A percentile compares a stretch with the other conserved stretches of the same genome.
phyloP scores from a whole-genome alignment of 2,797 vertebrate species.

The Alfaro cultratus region DNA sequence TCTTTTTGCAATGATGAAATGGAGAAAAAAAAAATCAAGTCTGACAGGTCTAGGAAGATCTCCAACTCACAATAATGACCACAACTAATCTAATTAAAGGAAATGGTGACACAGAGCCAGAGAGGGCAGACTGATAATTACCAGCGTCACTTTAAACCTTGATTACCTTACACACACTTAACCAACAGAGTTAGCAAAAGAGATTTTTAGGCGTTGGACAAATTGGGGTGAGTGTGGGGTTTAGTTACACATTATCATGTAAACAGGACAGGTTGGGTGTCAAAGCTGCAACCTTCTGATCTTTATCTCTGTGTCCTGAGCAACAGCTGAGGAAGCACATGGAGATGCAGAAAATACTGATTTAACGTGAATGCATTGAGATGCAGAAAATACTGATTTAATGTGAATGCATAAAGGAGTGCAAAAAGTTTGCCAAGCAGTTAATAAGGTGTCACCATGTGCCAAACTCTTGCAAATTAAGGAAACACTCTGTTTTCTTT shows the following conservation, averaged over 20 bases:
- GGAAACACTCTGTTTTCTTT: not conserved
- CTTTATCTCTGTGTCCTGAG: not conserved
- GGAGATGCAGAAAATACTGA: not conserved
- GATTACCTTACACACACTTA: not conserved
- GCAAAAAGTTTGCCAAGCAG: not conserved
- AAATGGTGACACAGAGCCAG: not conserved
- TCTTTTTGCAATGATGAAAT: not conserved
- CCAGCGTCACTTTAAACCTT: not conserved
- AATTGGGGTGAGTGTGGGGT: not conserved
- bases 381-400: not conserved
- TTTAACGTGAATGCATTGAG: not conserved
- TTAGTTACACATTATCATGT: not conserved
- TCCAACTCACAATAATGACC: not conserved
- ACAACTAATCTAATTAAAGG: too few species aligned
- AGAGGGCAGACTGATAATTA: not conserved
- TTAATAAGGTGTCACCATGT: not conserved
- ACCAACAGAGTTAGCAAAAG: not conserved
- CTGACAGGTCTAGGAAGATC: not conserved
- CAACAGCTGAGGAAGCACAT: not conserved
- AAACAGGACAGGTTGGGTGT: constrained; percentile 1
- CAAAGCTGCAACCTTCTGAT: not conserved
- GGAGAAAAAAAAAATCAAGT: not conserved
- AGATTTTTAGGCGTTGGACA: not conserved
- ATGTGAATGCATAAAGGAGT: not conserved
- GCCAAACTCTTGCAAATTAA: not conserved